A percentile compares a stretch with the other conserved stretches of the same genome.
Conservation (phyloP, 2,888 invertebrate genomes). For the Criorhina ranunculi region DNA sequence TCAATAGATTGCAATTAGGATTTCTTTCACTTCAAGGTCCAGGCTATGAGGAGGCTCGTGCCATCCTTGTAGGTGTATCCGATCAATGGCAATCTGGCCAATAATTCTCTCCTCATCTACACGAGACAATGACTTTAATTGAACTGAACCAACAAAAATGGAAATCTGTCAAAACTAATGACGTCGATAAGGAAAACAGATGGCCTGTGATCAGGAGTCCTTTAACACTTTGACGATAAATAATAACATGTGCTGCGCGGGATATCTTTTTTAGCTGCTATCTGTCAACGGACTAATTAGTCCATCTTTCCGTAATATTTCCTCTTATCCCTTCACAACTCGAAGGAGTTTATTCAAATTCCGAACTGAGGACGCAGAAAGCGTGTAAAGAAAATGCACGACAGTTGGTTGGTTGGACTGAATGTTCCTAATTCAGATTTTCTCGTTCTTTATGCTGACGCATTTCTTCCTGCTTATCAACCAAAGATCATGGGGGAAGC, state of each 20-base stretch:
- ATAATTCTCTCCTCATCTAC: slow-evolving; percentile 59
- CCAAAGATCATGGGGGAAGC: slow-evolving; percentile 34
- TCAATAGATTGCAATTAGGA: slow-evolving; percentile 75
- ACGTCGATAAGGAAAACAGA: slow-evolving; percentile 44
- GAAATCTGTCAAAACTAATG: slow-evolving; percentile 63
- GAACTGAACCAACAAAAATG: slow-evolving; percentile 26
- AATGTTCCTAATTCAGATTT: slow-evolving; percentile 47
- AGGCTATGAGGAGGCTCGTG: slow-evolving; percentile 50
- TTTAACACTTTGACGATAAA: slow-evolving; percentile 51
- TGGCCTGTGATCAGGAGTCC: slow-evolving; percentile 53
- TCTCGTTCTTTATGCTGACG: slow-evolving; percentile 5
- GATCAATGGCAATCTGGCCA: slow-evolving; percentile 71
- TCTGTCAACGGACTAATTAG: slow-evolving; percentile 56
- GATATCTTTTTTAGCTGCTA: slow-evolving; percentile 28
- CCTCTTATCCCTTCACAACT: neutral
- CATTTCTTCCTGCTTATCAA: slow-evolving; percentile 43
- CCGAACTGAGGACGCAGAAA: slow-evolving; percentile 19
- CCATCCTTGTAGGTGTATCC: slow-evolving; percentile 50
- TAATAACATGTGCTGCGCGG: slow-evolving; percentile 60
- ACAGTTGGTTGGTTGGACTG: slow-evolving; percentile 29
- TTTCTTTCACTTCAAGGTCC: slow-evolving; percentile 58
- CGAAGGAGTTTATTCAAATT: slow-evolving; percentile 55
- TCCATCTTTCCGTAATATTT: slow-evolving; percentile 14
- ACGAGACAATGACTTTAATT: slow-evolving; percentile 48
- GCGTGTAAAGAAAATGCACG: slow-evolving; percentile 22